Percentiles rank a stretch among this genome's conserved stretches.
Evolutionary conservation across 2,888 invertebrate species (phyloP).

Genomic region (Heliconius cydno): DNA sequence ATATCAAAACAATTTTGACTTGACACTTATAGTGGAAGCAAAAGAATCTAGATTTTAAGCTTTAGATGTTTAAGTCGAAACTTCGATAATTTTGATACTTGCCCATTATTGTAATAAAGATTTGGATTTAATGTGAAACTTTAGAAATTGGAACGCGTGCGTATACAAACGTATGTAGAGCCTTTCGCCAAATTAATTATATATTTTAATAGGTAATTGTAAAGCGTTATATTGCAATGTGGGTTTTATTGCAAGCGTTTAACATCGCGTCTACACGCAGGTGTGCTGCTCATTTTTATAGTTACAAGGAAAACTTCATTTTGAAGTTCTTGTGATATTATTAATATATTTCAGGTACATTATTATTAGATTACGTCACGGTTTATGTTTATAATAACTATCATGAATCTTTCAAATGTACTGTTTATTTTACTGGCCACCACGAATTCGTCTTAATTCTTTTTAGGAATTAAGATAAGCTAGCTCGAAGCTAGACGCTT

Average conservation of each 20-base stretch:
- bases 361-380: neutral
- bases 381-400: neutral
- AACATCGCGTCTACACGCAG: neutral
- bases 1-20: constrained; percentile 60
- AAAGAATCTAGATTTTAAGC: constrained; percentile 29
- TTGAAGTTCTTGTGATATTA: neutral
- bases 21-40: constrained; percentile 34
- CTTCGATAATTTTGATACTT: constrained; percentile 14
- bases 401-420: neutral
- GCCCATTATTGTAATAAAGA: constrained; percentile 56
- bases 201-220: neutral
- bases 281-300: constrained; percentile 10
- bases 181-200: constrained; percentile 16
- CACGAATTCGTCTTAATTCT: neutral
- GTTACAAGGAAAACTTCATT: constrained; percentile 7
- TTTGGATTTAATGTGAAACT: constrained; percentile 69
- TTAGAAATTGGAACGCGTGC: constrained; percentile 71
- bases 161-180: constrained; percentile 51
- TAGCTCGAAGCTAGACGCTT: constrained; percentile 60
- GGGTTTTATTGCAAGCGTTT: neutral
- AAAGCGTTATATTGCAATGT: constrained; percentile 4
- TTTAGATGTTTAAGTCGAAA: neutral
- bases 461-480: constrained; percentile 12
- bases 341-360: neutral
- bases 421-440: neutral